Percentiles rank a stretch among this genome's conserved stretches.
These are phyloP conservation scores for Rhodinocichla rosea DNA, from an alignment of 2,113 vertebrate species.

Conservation along the genomic window DNA sequence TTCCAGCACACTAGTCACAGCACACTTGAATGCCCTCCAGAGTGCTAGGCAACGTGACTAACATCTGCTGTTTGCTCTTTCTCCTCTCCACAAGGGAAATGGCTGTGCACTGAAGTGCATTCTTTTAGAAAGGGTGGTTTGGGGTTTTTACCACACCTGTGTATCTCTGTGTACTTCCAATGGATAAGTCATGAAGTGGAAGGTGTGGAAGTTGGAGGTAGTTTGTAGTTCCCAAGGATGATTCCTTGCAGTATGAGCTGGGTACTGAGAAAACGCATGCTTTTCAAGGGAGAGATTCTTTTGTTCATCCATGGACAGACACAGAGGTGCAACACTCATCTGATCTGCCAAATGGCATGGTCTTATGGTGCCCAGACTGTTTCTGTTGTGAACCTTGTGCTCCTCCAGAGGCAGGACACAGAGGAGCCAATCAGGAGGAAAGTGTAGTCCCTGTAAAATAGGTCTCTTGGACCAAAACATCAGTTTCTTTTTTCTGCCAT, in stretches of 20 bases:
- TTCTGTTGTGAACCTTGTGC: background rate
- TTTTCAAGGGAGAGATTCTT: background rate
- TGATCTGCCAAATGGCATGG: background rate
- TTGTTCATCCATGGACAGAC: background rate
- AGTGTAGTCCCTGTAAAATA: background rate
- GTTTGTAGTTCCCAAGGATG: background rate
- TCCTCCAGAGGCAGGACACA: background rate
- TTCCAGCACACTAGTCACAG: background rate
- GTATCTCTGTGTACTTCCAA: background rate
- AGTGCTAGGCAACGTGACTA: conserved; percentile 24
- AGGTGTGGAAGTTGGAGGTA: background rate
- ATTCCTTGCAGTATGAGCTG: background rate
- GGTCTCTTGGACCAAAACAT: background rate
- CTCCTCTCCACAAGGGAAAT: background rate
- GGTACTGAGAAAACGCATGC: rapidly evolving
- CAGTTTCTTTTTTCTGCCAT: background rate
- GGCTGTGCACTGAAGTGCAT: conserved; percentile 4
- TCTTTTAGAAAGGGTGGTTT: background rate
- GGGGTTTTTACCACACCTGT: background rate
- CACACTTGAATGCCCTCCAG: conserved; percentile 42
- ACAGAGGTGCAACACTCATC: background rate
- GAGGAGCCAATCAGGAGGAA: background rate
- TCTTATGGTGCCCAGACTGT: background rate
- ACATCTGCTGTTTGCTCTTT: conserved; percentile 55
- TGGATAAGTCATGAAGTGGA: background rate